Conservation (phyloP, 2,797 vertebrate genomes). For the Danio tinwini region DNA sequence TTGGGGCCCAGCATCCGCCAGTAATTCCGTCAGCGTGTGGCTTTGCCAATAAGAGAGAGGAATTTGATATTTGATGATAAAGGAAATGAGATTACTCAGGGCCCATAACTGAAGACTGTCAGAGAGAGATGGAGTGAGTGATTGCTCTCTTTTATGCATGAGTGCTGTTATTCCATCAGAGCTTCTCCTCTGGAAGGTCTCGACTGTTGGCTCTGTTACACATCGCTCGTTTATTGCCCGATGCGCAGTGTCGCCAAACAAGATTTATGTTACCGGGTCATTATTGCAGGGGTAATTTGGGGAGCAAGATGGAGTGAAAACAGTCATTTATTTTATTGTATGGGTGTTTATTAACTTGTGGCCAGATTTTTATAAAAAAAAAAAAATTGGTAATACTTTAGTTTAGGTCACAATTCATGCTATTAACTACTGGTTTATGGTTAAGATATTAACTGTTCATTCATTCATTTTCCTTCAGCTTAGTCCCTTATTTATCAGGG, state of each 20-base stretch:
- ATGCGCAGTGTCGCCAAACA: constrained; percentile 78
- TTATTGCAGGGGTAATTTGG: constrained; percentile 78
- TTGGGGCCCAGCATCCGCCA: constrained; percentile 52
- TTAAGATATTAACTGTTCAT: no score
- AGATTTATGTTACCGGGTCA: constrained; percentile 76
- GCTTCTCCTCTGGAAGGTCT: constrained; percentile 63
- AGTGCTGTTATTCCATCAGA: constrained; percentile 81
- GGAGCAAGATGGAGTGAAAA: constrained; percentile 44
- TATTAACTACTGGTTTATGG: no score
- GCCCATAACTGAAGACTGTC: constrained; percentile 83
- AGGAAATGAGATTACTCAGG: constrained; percentile 81
- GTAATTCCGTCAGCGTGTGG: constrained; percentile 65
- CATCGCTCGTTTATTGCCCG: constrained; percentile 75
- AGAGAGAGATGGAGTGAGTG: constrained; percentile 80
- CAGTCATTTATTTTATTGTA: neutral
- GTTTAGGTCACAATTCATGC: no score
- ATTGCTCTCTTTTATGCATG: constrained; percentile 80
- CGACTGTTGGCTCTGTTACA: constrained; percentile 61
- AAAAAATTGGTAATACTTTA: no score
- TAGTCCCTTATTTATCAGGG: no score
- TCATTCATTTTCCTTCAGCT: no score
- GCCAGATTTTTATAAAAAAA: neutral
- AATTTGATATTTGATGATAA: constrained; percentile 84
- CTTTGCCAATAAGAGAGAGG: constrained; percentile 79
- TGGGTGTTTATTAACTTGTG: neutral